Evolutionary conservation across 2,113 vertebrate genomes (phyloP).

Genomic region (Dermatemys mawii): DNA sequence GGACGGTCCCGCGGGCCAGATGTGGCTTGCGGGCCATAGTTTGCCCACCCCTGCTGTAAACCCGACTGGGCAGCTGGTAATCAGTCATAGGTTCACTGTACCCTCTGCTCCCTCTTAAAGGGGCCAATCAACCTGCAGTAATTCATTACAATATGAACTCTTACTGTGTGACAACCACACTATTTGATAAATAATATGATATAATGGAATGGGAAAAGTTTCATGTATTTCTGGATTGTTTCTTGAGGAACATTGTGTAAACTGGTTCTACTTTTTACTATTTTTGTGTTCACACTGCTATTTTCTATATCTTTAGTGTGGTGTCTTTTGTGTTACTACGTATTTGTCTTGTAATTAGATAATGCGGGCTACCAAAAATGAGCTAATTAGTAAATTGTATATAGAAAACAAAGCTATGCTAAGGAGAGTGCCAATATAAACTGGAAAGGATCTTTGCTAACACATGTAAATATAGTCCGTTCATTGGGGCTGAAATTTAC

Average conservation of each 20-base stretch:
- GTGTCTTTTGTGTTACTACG: background rate
- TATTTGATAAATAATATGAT: background rate
- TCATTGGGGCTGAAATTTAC: background rate
- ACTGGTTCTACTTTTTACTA: background rate
- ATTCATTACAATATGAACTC: fast-evolving
- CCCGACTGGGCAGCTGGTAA: no score
- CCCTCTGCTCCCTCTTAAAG: no score
- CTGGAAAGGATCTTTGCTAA: fast-evolving
- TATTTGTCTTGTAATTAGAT: background rate
- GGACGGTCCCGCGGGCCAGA: no score
- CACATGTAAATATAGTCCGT: background rate
- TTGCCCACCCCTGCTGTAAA: no score
- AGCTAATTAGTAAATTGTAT: background rate
- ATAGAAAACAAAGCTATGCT: background rate
- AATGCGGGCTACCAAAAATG: fast-evolving
- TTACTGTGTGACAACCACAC: background rate
- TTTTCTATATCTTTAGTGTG: background rate
- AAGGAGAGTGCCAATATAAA: background rate
- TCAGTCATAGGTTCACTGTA: no score
- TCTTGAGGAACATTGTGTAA: background rate
- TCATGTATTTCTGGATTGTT: background rate
- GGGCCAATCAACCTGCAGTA: background rate
- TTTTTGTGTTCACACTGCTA: background rate
- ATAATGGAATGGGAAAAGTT: background rate
- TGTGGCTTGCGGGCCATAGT: no score